phyloP scores from a whole-genome alignment of 2,888 invertebrate species.

The Plagodis pulveraria region DNA sequence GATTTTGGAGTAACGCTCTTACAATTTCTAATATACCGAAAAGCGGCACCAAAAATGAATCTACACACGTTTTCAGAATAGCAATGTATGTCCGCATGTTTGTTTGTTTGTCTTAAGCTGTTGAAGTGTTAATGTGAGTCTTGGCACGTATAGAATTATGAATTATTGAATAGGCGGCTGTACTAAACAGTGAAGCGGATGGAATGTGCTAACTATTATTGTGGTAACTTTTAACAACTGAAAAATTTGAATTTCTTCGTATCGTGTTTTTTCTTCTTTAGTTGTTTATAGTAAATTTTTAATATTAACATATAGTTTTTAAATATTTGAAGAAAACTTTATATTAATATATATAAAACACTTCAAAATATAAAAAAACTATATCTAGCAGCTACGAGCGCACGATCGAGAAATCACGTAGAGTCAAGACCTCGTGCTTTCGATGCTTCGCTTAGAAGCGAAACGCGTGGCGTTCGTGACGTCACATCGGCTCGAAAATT shows the following conservation, averaged over 20 bases:
- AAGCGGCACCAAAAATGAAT: conserved; percentile 45
- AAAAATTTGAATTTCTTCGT: conserved; percentile 10
- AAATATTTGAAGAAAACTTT: too few relatives aligned
- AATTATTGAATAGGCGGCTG: conserved; percentile 71
- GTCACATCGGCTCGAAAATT: too few relatives aligned
- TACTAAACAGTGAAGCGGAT: conserved; percentile 46
- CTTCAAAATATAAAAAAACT: too few relatives aligned
- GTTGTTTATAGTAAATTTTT: too few relatives aligned
- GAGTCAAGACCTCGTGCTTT: too few relatives aligned
- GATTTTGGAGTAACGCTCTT: conserved; percentile 20
- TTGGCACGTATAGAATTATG: conserved; percentile 72
- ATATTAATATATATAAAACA: too few relatives aligned
- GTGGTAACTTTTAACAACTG: conserved; percentile 17
- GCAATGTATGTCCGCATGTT: conserved; percentile 46
- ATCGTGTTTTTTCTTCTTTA: too few relatives aligned
- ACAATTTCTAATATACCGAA: conserved; percentile 42
- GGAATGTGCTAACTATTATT: conserved; percentile 45
- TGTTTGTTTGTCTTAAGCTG: conserved; percentile 66
- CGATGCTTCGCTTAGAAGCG: too few relatives aligned
- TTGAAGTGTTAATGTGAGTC: conserved; percentile 73
- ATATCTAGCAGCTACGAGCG: too few relatives aligned
- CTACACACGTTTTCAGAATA: conserved; percentile 50
- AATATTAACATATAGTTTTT: too few relatives aligned
- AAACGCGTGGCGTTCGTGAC: too few relatives aligned
- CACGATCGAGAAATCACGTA: too few relatives aligned